A percentile compares a stretch with the other conserved stretches of the same genome.
Conservation (phyloP, 1,140 invertebrate species). For the Trichomalopsis sarcophagae region DNA sequence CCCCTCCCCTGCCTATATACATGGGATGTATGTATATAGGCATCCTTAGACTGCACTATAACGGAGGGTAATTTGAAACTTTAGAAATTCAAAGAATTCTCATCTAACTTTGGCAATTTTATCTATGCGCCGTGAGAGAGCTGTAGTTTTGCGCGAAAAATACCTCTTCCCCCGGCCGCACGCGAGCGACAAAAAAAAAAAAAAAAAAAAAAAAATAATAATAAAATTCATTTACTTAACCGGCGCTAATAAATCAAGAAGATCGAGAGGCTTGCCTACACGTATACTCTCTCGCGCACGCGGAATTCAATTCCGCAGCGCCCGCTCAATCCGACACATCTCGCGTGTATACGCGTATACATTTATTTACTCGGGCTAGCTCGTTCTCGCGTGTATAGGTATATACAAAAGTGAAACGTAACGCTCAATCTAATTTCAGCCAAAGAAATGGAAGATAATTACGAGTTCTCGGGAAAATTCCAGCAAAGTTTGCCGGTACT, state of each 20-base stretch:
- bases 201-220: not conserved
- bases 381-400: not conserved
- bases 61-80: constrained; percentile 38
- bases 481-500: constrained; percentile 28
- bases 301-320: not conserved
- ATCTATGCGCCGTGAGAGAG: not conserved
- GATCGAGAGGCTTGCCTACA: not conserved
- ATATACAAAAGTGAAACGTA: constrained; percentile 8
- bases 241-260: not conserved
- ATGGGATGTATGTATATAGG: not conserved
- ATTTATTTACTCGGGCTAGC: too few relatives aligned
- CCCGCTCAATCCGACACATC: not conserved
- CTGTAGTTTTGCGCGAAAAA: not conserved
- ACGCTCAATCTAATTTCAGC: constrained; percentile 33
- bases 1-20: not conserved
- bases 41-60: not conserved
- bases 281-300: not conserved
- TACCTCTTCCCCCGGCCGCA: not conserved
- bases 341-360: not conserved
- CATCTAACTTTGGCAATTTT: constrained; percentile 37
- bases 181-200: not conserved
- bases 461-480: constrained; percentile 38
- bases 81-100: constrained; percentile 48
- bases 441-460: constrained; percentile 37
- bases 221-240: not conserved